These are phyloP conservation scores for Acipenser oxyrinchus DNA, from an alignment of 2,797 vertebrate genomes.

Conservation along the genomic window DNA sequence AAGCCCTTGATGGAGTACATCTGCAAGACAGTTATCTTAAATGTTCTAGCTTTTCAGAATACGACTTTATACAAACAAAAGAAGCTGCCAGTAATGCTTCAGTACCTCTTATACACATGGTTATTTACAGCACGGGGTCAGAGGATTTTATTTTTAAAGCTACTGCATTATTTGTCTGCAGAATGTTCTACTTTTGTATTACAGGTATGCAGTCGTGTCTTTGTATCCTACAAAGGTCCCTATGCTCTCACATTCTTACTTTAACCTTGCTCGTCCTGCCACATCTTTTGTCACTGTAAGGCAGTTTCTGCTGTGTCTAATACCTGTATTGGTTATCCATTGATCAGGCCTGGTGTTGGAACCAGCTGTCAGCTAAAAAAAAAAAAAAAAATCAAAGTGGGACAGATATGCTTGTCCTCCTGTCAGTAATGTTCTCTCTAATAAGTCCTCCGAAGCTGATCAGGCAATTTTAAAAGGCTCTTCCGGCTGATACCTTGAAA, in stretches of 20 bases:
- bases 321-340: slow-evolving; percentile 77
- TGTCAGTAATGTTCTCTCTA: slow-evolving; percentile 55
- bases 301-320: slow-evolving; percentile 54
- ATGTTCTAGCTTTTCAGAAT: slow-evolving; percentile 19
- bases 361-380: slow-evolving; percentile 59
- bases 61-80: slow-evolving; percentile 28
- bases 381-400: slow-evolving; percentile 57
- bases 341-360: slow-evolving; percentile 58
- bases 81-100: neutral
- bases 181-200: slow-evolving; percentile 16
- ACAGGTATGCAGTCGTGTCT: slow-evolving; percentile 12
- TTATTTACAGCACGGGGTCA: slow-evolving; percentile 25
- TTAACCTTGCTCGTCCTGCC: slow-evolving; percentile 29
- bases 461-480: slow-evolving; percentile 36
- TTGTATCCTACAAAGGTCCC: slow-evolving; percentile 25
- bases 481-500: slow-evolving; percentile 44
- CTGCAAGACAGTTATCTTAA: slow-evolving; percentile 26
- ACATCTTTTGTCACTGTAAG: slow-evolving; percentile 51
- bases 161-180: slow-evolving; percentile 8
- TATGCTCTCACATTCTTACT: slow-evolving; percentile 13
- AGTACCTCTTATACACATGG: slow-evolving; percentile 4
- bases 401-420: slow-evolving; percentile 56
- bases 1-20: slow-evolving; percentile 13
- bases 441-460: slow-evolving; percentile 49
- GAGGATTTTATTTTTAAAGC: slow-evolving; percentile 20